Evolutionary conservation across 2,113 vertebrate genomes (phyloP).

Genomic region (Narcine bancroftii): DNA sequence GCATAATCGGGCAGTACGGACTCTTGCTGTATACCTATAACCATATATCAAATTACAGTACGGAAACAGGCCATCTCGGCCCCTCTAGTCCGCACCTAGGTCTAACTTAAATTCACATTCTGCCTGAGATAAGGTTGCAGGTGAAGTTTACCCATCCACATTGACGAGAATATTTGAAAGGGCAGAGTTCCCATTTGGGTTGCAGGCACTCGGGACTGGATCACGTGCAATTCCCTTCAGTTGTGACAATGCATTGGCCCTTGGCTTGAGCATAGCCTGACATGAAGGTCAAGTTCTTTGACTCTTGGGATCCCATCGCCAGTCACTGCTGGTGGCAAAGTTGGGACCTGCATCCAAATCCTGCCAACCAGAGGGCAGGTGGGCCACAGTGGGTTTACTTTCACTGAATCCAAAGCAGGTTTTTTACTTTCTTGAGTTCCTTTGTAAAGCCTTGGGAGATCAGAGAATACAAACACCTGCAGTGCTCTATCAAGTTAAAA

Average conservation of each 20-base stretch:
- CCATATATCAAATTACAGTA: too few species aligned
- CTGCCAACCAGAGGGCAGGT: neutral
- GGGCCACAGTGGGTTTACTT: neutral
- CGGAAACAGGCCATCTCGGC: too few species aligned
- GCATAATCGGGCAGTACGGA: too few species aligned
- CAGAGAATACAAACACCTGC: neutral
- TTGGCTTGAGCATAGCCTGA: neutral
- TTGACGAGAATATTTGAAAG: neutral
- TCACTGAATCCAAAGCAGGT: neutral
- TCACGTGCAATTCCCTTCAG: neutral
- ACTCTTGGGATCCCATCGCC: too few species aligned
- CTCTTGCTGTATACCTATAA: too few species aligned
- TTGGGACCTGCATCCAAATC: neutral
- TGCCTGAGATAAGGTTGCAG: neutral
- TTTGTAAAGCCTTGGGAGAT: neutral
- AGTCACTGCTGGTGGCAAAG: neutral
- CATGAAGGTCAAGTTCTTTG: too few species aligned
- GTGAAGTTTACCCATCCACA: conserved; percentile 3
- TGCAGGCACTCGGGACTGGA: neutral
- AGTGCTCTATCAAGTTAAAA: too few species aligned
- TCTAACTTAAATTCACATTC: too few species aligned
- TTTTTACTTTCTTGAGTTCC: neutral
- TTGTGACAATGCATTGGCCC: neutral
- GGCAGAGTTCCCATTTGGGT: neutral
- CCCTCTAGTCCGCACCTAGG: too few species aligned